Conservation (phyloP, 1,140 invertebrate genomes). For the Drosophila lacteicornis region DNA sequence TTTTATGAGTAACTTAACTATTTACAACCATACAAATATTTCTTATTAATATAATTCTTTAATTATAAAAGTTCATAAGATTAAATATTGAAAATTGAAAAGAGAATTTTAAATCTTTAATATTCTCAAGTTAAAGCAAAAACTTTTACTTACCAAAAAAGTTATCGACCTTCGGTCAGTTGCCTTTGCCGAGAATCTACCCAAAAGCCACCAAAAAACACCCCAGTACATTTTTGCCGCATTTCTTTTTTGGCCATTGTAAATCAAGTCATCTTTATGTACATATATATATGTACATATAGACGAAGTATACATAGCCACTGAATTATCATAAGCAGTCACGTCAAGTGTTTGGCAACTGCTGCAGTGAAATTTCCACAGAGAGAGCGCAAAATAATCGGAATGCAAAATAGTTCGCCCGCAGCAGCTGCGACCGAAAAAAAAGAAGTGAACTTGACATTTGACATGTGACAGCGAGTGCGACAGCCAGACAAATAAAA, state of each 20-base stretch:
- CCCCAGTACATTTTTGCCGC: conserved; percentile 4
- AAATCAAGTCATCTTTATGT: conserved; percentile 43
- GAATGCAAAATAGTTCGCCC: conserved; percentile 74
- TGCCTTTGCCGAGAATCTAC: conserved; percentile 1
- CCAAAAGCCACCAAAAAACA: not conserved
- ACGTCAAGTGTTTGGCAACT: conserved; percentile 62
- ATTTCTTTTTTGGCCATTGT: conserved; percentile 44
- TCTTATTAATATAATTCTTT: not conserved
- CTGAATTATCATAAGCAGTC: conserved; percentile 72
- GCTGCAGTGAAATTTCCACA: conserved; percentile 47
- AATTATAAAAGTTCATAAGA: not conserved
- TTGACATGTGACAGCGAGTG: conserved; percentile 70
- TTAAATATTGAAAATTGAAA: not conserved
- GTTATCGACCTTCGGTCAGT: conserved; percentile 19
- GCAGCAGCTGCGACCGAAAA: conserved; percentile 57
- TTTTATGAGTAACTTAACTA: not conserved
- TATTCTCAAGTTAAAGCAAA: not conserved
- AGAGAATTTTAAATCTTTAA: not conserved
- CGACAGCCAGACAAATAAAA: conserved; percentile 70
- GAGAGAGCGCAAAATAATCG: conserved; percentile 59
- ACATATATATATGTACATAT: conserved; percentile 11
- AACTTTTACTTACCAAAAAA: not conserved
- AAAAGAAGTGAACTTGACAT: conserved; percentile 61
- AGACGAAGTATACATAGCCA: conserved; percentile 12
- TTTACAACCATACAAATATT: not conserved